Percentiles rank a stretch among this genome's conserved stretches.
Evolutionary conservation across 1,140 invertebrate species (phyloP).

Genomic region (Brachionus koreanus): DNA sequence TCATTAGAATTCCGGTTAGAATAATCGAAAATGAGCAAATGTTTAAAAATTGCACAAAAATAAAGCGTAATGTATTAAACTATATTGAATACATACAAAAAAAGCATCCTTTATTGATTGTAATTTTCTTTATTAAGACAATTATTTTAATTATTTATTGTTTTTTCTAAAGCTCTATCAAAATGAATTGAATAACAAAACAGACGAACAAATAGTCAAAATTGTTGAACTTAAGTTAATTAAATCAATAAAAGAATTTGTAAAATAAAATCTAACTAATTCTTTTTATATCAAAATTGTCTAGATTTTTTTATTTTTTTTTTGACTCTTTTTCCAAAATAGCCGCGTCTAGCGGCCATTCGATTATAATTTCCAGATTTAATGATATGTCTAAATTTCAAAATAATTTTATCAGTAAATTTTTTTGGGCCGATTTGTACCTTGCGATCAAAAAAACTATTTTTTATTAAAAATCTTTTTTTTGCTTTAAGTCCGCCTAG

Average conservation of each 20-base stretch:
- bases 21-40: slow-evolving; percentile 1
- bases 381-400: slow-evolving; percentile 11
- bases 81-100: slow-evolving; percentile 23
- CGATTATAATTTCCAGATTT: neutral
- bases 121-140: slow-evolving; percentile 6
- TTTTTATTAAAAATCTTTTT: neutral
- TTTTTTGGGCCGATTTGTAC: neutral
- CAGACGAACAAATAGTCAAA: neutral
- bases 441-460: neutral
- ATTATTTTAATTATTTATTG: neutral
- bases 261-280: slow-evolving; percentile 4
- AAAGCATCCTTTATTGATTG: slow-evolving; percentile 25
- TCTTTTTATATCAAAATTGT: neutral
- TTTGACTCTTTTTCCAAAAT: neutral
- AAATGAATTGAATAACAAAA: neutral
- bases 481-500: neutral
- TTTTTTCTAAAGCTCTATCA: slow-evolving; percentile 14
- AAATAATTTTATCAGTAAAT: neutral
- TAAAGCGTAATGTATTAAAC: slow-evolving; percentile 11
- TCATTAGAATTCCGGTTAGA: neutral
- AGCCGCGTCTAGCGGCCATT: neutral
- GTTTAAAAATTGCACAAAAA: slow-evolving; percentile 14
- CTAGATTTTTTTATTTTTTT: neutral
- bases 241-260: slow-evolving; percentile 32
- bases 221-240: neutral